Evolutionary conservation across 2,113 vertebrate genomes (phyloP), one percentile per base, ranked within the genome.

Genomic region (Chaetura pelagica): DNA sequence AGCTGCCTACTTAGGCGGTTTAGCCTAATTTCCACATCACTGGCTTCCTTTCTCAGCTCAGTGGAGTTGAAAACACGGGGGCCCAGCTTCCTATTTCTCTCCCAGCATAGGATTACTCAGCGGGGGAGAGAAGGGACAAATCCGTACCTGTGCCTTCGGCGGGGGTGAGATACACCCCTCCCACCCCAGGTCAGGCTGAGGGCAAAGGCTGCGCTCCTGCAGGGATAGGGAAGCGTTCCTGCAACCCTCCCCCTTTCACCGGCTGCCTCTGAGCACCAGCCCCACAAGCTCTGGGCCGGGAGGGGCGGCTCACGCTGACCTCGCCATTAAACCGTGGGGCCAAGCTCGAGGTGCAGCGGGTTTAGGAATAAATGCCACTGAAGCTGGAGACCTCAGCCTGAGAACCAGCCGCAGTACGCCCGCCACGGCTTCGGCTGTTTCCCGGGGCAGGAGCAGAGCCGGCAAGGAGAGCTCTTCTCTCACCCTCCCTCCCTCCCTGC

Each of bases 21-120:
- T 96, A 94, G 92, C 89, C 96, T 97, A 92, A 95, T 97, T 89
- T 92, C 89, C 88, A 73, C 95, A 93, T 93, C 88, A 75, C 84
- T 93, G 89, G 24, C 78, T 93, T 94, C 88, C 93, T 89, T 96
- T 85, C 69, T 86, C 92, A 44, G 87, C 81, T 95, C 92, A 94
- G 80, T 68, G 72, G 57, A 96, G 75, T 87, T 89, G 91, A 93
- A 93, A 90, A 86, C 1, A 0, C 64, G 55, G 69, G 32, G 73
- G 75, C 95, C 75, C 73, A 91, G 71, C 88, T 95, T 95, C 91
- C 83, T 76, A 38, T 82, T 90, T 85, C 85, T 92, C 61, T 74
- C 74, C 26, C 44, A 74, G 46, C 23, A 69, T 64, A 54, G 72
- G 58, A 75, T 77, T 91, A 71, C 61, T 55, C 8, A 3, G 22